These are phyloP conservation scores for Microcebus murinus DNA, from an alignment of 2,113 vertebrate genomes.

Conservation along the genomic window DNA sequence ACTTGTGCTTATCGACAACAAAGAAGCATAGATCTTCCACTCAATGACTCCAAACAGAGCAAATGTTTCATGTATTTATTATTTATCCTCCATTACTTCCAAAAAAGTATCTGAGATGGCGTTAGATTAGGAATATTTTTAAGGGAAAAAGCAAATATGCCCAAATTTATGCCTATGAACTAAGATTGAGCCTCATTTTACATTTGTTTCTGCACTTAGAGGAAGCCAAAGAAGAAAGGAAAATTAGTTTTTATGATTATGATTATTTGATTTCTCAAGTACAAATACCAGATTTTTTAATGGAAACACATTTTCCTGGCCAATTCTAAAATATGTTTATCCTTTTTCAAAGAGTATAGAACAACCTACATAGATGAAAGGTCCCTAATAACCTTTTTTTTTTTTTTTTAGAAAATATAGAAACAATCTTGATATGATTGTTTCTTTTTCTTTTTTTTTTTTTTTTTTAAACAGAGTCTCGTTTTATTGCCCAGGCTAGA, in stretches of 20 bases:
- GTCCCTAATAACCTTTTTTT: not conserved
- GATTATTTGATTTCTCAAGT: slow-evolving; percentile 18
- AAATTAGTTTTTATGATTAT: not conserved
- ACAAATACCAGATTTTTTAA: not conserved
- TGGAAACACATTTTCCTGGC: not conserved
- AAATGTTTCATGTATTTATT: not conserved
- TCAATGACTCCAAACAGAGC: slow-evolving; percentile 4
- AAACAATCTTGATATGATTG: not conserved
- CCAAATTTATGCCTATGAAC: not conserved
- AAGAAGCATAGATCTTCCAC: not conserved
- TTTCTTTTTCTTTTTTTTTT: not conserved
- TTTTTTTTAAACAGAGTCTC: no score
- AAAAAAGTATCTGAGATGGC: not conserved
- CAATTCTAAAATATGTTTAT: not conserved
- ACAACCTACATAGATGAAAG: not conserved
- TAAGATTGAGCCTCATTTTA: slow-evolving; percentile 16
- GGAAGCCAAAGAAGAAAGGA: not conserved
- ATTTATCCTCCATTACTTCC: not conserved
- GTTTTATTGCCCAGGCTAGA: no score
- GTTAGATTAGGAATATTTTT: not conserved
- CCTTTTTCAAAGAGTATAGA: not conserved
- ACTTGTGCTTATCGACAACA: not conserved
- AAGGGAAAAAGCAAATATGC: slow-evolving; percentile 28
- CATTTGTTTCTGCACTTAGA: not conserved
- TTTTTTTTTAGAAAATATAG: not conserved